phyloP scores from a whole-genome alignment of 2,888 invertebrate species.

The Gasteruption jaculator region DNA sequence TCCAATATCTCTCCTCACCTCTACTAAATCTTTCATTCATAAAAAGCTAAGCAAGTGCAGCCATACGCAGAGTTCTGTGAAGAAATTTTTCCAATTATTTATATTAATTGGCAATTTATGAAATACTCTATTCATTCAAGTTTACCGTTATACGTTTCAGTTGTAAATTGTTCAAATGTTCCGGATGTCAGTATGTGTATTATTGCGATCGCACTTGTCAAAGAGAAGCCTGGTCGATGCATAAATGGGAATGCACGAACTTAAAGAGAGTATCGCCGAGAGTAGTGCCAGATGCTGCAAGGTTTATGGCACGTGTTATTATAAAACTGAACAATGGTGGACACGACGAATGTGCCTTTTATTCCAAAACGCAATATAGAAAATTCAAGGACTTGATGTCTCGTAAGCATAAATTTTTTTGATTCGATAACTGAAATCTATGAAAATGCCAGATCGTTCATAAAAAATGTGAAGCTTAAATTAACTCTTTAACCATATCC shows the following conservation, averaged over 20 bases:
- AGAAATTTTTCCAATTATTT: too few relatives aligned
- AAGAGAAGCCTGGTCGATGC: slow-evolving; percentile 73
- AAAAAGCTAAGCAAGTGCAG: too few relatives aligned
- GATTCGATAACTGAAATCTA: slow-evolving; percentile 1
- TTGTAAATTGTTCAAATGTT: slow-evolving; percentile 71
- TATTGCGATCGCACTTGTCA: slow-evolving; percentile 83
- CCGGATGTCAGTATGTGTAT: slow-evolving; percentile 75
- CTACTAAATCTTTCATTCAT: too few relatives aligned
- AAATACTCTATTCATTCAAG: not conserved
- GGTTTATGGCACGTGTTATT: slow-evolving; percentile 74
- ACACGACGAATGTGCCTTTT: slow-evolving; percentile 63
- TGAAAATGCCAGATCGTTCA: slow-evolving; percentile 1
- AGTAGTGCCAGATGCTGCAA: slow-evolving; percentile 75
- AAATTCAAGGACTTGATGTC: slow-evolving; percentile 87
- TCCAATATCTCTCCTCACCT: too few relatives aligned
- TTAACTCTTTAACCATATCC: slow-evolving; percentile 2
- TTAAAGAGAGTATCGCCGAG: slow-evolving; percentile 69
- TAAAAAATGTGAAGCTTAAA: slow-evolving; percentile 1
- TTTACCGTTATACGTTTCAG: slow-evolving; percentile 53
- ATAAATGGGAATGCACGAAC: slow-evolving; percentile 78
- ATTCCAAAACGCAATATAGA: slow-evolving; percentile 65
- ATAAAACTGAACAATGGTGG: slow-evolving; percentile 68
- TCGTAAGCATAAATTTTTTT: slow-evolving; percentile 60
- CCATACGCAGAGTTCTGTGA: too few relatives aligned
- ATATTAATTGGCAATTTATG: too few relatives aligned